Conservation (phyloP, 2,888 invertebrate genomes). For the Sarcophaga subvicina region DNA sequence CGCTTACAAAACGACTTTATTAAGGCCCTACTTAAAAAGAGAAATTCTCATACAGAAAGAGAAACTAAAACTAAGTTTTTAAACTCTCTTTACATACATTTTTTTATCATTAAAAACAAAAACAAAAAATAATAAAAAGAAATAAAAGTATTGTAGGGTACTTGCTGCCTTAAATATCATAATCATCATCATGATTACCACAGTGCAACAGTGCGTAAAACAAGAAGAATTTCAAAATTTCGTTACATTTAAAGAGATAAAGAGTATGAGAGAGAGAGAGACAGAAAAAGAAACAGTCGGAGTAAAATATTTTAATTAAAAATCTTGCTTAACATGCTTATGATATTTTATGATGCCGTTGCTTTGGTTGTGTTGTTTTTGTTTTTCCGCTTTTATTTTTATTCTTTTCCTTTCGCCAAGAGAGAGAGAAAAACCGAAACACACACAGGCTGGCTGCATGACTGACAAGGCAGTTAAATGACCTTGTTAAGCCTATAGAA, state of each 20-base stretch:
- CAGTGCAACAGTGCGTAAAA: slow-evolving; percentile 44
- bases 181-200: background rate
- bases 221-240: slow-evolving; percentile 1
- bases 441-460: background rate
- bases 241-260: slow-evolving; percentile 23
- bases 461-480: slow-evolving; percentile 43
- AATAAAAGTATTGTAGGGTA: background rate
- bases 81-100: background rate
- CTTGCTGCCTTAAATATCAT: too few species aligned
- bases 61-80: background rate
- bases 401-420: background rate
- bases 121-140: slow-evolving; percentile 19
- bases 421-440: background rate
- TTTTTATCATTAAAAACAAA: background rate
- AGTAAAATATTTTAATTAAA: slow-evolving; percentile 62
- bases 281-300: background rate
- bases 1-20: background rate
- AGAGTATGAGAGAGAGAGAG: background rate
- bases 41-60: background rate
- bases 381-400: background rate
- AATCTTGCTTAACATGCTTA: slow-evolving; percentile 34
- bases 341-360: slow-evolving; percentile 1
- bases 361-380: slow-evolving; percentile 31
- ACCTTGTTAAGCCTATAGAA: slow-evolving; percentile 59
- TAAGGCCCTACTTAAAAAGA: background rate